Evolutionary conservation across 2,888 invertebrate genomes (phyloP).

Genomic region (Cyclophora punctaria): DNA sequence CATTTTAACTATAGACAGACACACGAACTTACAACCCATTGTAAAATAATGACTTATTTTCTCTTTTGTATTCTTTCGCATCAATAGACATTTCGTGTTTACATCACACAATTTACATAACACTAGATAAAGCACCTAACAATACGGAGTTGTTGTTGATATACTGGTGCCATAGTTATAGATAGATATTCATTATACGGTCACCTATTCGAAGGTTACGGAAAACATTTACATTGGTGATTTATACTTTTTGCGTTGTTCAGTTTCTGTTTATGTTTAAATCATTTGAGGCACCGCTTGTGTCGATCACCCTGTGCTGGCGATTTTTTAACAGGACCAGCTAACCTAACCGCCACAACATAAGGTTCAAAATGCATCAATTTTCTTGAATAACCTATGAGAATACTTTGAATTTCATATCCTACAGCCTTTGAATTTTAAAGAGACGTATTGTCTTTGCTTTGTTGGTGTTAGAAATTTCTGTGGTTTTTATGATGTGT

Average conservation of each 20-base stretch:
- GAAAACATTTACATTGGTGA: constrained; percentile 58
- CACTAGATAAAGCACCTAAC: no score
- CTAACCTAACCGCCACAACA: no score
- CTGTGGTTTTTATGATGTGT: no score
- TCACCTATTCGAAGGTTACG: constrained; percentile 64
- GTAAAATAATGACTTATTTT: no score
- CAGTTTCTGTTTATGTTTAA: constrained; percentile 45
- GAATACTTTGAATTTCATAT: constrained; percentile 12
- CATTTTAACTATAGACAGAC: no score
- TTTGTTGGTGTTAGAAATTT: no score
- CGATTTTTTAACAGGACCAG: constrained; percentile 9
- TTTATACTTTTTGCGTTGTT: constrained; percentile 57
- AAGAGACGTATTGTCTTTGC: neutral
- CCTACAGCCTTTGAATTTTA: constrained; percentile 15
- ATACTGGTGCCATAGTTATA: no score
- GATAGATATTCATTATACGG: constrained; percentile 31
- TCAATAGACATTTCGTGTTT: no score
- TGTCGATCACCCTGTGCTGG: constrained; percentile 54
- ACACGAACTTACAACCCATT: no score
- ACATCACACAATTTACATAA: no score
- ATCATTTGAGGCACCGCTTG: constrained; percentile 49
- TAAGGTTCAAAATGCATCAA: constrained; percentile 8
- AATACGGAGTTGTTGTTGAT: no score
- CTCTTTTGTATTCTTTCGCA: no score
- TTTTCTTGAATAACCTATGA: neutral